phyloP scores from a whole-genome alignment of 2,888 invertebrate genomes.

The Drosophila histrio region DNA sequence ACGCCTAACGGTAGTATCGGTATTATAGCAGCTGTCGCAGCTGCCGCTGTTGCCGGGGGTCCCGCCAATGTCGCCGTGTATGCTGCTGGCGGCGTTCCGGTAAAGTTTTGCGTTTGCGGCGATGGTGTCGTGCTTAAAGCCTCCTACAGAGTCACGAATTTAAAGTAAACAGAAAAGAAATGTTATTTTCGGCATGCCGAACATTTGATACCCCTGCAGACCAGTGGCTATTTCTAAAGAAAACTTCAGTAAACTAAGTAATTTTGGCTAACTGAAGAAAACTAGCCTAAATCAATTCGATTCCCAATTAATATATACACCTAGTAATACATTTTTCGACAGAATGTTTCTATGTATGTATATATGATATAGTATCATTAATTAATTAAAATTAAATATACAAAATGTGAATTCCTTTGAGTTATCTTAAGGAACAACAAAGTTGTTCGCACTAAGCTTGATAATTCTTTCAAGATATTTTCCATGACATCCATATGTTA shows the following conservation, averaged over 20 bases:
- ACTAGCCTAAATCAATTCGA: no score
- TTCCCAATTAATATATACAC: no score
- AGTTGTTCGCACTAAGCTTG: no score
- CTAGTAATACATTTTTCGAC: no score
- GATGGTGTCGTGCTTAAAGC: slow-evolving; percentile 83
- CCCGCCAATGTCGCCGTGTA: slow-evolving; percentile 84
- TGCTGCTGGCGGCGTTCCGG: slow-evolving; percentile 75
- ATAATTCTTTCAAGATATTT: no score
- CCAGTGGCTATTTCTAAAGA: neutral
- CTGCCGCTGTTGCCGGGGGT: slow-evolving; percentile 84
- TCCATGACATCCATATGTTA: no score
- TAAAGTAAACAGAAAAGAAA: neutral
- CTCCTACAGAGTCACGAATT: slow-evolving; percentile 63
- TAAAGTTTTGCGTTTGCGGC: slow-evolving; percentile 80
- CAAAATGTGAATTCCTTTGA: no score
- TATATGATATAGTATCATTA: no score
- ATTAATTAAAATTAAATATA: no score
- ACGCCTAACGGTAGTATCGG: slow-evolving; percentile 84
- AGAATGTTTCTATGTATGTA: no score
- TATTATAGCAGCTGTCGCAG: slow-evolving; percentile 85
- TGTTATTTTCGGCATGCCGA: neutral
- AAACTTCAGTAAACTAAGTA: neutral
- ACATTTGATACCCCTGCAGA: neutral
- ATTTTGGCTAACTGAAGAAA: neutral
- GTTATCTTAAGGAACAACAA: no score